phyloP scores from a whole-genome alignment of 2,113 vertebrate genomes.

The Hipposideros armiger region DNA sequence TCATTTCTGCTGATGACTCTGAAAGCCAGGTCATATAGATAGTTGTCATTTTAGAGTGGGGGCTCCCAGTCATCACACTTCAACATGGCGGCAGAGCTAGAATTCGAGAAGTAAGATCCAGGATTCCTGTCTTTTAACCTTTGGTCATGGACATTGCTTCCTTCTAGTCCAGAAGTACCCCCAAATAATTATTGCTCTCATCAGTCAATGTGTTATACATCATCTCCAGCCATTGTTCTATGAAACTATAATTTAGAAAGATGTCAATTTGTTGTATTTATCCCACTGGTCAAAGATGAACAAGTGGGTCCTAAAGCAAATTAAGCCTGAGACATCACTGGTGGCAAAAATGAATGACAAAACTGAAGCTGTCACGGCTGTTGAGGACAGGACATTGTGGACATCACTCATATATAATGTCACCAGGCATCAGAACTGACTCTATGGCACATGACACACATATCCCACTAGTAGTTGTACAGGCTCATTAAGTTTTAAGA shows the following conservation, averaged over 20 bases:
- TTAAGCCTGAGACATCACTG: background rate
- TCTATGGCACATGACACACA: background rate
- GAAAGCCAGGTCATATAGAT: background rate
- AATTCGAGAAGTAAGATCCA: background rate
- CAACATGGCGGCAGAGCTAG: background rate
- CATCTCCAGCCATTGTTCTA: background rate
- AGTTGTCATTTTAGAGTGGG: background rate
- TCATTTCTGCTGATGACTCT: background rate
- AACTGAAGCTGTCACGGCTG: background rate
- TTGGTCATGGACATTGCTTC: background rate
- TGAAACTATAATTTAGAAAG: constrained; percentile 10
- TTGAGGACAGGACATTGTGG: background rate
- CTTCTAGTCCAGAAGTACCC: background rate
- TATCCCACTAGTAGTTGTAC: background rate
- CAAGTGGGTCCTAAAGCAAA: background rate
- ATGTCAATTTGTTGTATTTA: background rate
- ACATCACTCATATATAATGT: background rate
- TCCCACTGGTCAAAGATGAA: background rate
- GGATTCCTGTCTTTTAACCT: background rate
- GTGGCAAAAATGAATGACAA: background rate
- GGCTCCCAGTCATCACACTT: background rate
- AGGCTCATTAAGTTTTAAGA: background rate
- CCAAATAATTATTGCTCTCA: background rate
- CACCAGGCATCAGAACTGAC: background rate
- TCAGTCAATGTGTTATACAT: background rate